Evolutionary conservation across 1,140 invertebrate genomes (phyloP).

Genomic region (Pinna nobilis): DNA sequence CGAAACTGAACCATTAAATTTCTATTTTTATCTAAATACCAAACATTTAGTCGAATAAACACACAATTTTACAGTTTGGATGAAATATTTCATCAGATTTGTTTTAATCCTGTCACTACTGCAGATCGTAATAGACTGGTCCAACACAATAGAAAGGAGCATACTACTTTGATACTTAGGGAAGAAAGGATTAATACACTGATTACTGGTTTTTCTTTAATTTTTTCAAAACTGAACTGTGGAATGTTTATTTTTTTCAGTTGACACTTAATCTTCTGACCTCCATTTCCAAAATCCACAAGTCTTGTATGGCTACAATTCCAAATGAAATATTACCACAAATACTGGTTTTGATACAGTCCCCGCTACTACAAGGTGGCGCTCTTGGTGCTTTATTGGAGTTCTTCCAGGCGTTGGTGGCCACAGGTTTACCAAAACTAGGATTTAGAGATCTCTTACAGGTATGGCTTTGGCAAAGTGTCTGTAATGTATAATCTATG

Average conservation of each 20-base stretch:
- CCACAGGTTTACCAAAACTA: constrained; percentile 85
- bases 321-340: constrained; percentile 82
- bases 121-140: too few relatives aligned
- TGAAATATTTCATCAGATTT: too few relatives aligned
- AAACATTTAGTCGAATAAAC: too few relatives aligned
- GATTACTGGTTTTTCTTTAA: too few relatives aligned
- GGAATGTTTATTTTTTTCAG: constrained; percentile 73
- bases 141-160: too few relatives aligned
- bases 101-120: too few relatives aligned
- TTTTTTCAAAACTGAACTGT: not conserved
- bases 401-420: constrained; percentile 92
- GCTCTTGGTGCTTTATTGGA: constrained; percentile 92
- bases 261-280: constrained; percentile 76
- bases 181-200: too few relatives aligned
- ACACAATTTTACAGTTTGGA: too few relatives aligned
- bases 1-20: too few relatives aligned
- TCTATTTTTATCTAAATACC: too few relatives aligned
- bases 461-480: constrained; percentile 58
- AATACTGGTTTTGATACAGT: constrained; percentile 90
- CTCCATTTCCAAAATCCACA: constrained; percentile 75
- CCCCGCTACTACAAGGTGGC: constrained; percentile 91
- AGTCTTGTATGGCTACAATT: constrained; percentile 72
- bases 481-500: too few relatives aligned
- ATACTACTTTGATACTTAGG: too few relatives aligned
- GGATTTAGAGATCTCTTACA: constrained; percentile 86